A percentile compares a stretch with the other conserved stretches of the same genome.
These are phyloP conservation scores for Brachionus angularis DNA, from an alignment of 1,140 invertebrate species.

Conservation along the genomic window DNA sequence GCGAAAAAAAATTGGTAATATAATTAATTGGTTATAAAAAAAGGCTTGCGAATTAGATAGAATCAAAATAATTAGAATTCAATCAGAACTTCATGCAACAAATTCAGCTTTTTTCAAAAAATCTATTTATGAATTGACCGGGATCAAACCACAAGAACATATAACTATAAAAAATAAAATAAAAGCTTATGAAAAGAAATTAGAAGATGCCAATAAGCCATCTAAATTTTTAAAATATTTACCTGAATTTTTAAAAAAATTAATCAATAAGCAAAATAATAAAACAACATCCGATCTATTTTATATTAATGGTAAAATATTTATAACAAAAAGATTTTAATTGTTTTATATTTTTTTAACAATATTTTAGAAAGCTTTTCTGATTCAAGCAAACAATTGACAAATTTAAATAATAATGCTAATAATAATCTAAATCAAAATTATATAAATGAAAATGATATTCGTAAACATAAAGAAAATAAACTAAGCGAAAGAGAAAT, in stretches of 20 bases:
- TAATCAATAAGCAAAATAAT: no score
- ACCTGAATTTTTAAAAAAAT: background rate
- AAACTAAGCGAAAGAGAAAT: no score
- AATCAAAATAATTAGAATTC: constrained; percentile 27
- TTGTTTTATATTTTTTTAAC: no score
- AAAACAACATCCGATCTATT: no score
- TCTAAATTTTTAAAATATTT: background rate
- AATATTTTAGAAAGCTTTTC: no score
- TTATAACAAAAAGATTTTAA: no score
- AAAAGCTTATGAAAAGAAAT: background rate
- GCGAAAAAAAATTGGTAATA: no score
- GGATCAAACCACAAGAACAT: constrained; percentile 8
- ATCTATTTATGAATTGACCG: constrained; percentile 7
- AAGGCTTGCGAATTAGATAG: constrained; percentile 36
- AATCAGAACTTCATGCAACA: constrained; percentile 6
- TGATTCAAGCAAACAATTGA: no score
- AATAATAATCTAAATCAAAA: no score
- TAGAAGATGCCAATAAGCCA: background rate
- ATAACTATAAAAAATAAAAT: constrained; percentile 10
- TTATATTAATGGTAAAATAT: background rate
- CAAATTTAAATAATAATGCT: no score
- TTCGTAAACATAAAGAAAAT: no score
- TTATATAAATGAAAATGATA: no score
- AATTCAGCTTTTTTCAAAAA: constrained; percentile 24
- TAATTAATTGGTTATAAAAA: background rate